Evolutionary conservation across 2,888 invertebrate genomes (phyloP), one percentile per base, ranked within the genome.

Genomic region (Pycnomerus fuliginosus): DNA sequence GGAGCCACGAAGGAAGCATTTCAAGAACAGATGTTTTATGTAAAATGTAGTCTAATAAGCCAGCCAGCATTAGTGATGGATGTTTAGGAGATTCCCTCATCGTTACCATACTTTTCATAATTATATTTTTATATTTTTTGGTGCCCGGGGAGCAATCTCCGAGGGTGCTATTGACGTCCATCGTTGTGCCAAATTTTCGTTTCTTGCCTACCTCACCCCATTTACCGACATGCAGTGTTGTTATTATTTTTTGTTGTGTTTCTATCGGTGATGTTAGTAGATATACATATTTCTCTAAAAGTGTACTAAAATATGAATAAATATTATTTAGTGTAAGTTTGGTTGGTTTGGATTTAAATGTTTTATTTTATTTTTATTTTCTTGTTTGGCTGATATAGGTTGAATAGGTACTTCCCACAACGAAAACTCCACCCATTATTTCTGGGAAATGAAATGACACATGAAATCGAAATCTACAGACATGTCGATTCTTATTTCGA

Each of bases 101-200:
- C n/a, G n/a, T n/a, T n/a, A n/a, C n/a, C n/a, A n/a, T n/a, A n/a
- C n/a, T n/a, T 20, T 8, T 8, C 8, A 20, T 20, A 7, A 20
- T 20, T 20, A 20, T 20, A 20, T 20, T 20, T 5, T 20, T 7
- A 20, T 20, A 20, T 20, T 20, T 20, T 20, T 20, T 5, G 5
- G 20, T 7, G 8, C 8, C 5, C 5, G 20, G n/a, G n/a, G n/a
- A n/a, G n/a, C n/a, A n/a, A n/a, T n/a, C n/a, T n/a, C n/a, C n/a
- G n/a, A n/a, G n/a, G n/a, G n/a, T n/a, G n/a, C n/a, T n/a, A n/a
- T n/a, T n/a, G n/a, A n/a, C n/a, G n/a, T 59, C 58, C 60, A 62
- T 61, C 66, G 65, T 69, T 70, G 70, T 70, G 69, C 70, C 69
- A 70, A 70, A 70, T n/a, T n/a, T n/a, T n/a, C n/a, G n/a, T n/a